Evolutionary conservation across 1,140 invertebrate genomes (phyloP), one percentile per base, ranked within the genome.

Genomic region (Drosophila bifasciata): DNA sequence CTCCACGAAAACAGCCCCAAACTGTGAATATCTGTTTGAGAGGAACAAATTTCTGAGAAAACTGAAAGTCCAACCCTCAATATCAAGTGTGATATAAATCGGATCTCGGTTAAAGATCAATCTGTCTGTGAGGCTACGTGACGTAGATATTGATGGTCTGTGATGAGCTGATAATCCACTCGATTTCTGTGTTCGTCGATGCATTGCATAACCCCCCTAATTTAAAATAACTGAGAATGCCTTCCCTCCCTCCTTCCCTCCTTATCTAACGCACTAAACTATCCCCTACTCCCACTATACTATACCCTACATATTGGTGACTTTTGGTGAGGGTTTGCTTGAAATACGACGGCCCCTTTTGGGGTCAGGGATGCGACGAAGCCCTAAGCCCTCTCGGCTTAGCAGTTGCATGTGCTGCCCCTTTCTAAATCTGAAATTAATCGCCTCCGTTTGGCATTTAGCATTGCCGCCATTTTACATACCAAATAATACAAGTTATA

Each of bases 391-490:
- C 9, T 11, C 11, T 36, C 11, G 11, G 32, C 0, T 36, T 13
- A 36, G 32, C 11, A 40, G 36, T 32, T 66, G 73, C 74, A 74
- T 81, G 60, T 75, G 79, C 63, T 49, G 79, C 57, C 45, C 50
- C 58, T 76, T 58, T 70, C 49, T 61, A 68, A 57, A 64, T 50
- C 75, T 64, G 39, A 62, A 61, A 43, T 40, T 32, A 32, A 32
- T 51, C 32, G 48, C 41, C 46, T 46, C 40, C 41, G 50, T 44
- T 68, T 46, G 80, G 81, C 80, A 84, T 86, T 72, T 69, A 72
- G 53, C 43, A 50, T 76, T 88, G 83, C 83, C 83, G 83, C 83
- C 83, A 86, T 86, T 86, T 77, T 83, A 83, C 70, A 86, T 86
- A 86, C 83, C 83, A 86, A 86, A 86, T 66, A 81, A 77, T 60